Conservation (phyloP, 37 sponge, comb jelly and placozoan genomes). For the Hormiphora californensis region DNA sequence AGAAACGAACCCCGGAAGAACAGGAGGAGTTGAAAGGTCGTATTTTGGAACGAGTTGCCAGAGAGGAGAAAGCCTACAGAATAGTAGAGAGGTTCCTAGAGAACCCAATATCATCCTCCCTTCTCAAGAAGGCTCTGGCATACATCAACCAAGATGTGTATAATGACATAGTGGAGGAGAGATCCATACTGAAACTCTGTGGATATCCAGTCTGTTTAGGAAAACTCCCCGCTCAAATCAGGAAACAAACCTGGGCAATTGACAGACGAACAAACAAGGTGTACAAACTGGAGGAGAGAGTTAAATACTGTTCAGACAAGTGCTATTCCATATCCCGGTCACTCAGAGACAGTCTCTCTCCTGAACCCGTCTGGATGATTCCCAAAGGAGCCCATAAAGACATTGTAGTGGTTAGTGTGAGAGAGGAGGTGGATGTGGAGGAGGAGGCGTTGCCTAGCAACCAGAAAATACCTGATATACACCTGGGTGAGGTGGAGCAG, state of each 20-base stretch:
- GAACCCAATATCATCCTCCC: background rate
- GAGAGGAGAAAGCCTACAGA: constrained; percentile 45
- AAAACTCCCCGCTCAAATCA: background rate
- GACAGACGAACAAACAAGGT: constrained; percentile 8
- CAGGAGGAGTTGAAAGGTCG: background rate
- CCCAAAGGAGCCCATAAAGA: background rate
- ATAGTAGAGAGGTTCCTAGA: constrained; percentile 21
- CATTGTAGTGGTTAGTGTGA: background rate
- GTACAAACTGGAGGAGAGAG: constrained; percentile 33
- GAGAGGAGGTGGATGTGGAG: background rate
- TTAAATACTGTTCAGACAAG: background rate
- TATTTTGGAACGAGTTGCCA: constrained; percentile 32
- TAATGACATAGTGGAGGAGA: constrained; percentile 42
- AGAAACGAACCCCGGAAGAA: too few relatives aligned
- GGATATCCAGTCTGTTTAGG: constrained; percentile 6
- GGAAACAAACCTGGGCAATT: constrained; percentile 26
- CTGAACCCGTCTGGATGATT: background rate
- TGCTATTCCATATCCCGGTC: background rate
- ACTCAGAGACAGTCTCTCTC: background rate
- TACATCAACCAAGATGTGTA: constrained; percentile 41
- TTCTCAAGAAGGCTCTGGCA: constrained; percentile 2
- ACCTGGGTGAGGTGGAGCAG: background rate
- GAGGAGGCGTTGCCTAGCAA: constrained; percentile 27
- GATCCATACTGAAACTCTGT: constrained; percentile 13
- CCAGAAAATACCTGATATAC: constrained; percentile 17